Evolutionary conservation across 2,113 vertebrate species (phyloP).

Genomic region (Stigmatopora nigra): DNA sequence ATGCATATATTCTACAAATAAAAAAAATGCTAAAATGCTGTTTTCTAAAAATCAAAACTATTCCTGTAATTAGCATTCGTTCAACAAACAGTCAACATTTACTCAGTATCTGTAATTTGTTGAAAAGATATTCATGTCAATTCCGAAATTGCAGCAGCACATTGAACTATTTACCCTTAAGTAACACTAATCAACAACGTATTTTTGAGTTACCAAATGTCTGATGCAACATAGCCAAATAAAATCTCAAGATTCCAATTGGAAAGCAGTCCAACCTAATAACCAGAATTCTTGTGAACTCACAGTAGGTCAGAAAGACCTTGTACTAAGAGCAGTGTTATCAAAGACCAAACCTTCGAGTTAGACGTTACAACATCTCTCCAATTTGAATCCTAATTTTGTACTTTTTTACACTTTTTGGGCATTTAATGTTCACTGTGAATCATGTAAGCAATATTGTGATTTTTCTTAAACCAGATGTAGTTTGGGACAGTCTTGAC

Average conservation of each 20-base stretch:
- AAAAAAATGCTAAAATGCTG: background rate
- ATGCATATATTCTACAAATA: conserved; percentile 2
- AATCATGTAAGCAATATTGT: background rate
- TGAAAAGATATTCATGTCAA: background rate
- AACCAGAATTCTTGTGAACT: background rate
- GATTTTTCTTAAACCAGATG: too few species aligned
- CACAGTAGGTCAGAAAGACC: background rate
- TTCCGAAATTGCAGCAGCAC: background rate
- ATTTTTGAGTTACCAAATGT: background rate
- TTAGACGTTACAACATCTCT: background rate
- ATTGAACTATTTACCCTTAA: background rate
- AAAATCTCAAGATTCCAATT: background rate
- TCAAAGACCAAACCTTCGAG: background rate
- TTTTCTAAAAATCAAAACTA: background rate
- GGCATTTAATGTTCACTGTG: background rate
- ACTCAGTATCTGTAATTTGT: too few species aligned
- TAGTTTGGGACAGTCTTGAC: too few species aligned
- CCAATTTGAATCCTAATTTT: background rate
- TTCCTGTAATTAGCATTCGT: background rate
- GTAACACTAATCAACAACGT: background rate
- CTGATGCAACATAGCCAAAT: too few species aligned
- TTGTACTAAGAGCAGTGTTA: background rate
- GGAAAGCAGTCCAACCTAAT: background rate
- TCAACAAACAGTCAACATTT: too few species aligned
- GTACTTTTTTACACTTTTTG: background rate